Percentiles rank a stretch among this genome's conserved stretches.
Conservation (phyloP, 2,888 invertebrate species). For the Sisyra nigra region DNA sequence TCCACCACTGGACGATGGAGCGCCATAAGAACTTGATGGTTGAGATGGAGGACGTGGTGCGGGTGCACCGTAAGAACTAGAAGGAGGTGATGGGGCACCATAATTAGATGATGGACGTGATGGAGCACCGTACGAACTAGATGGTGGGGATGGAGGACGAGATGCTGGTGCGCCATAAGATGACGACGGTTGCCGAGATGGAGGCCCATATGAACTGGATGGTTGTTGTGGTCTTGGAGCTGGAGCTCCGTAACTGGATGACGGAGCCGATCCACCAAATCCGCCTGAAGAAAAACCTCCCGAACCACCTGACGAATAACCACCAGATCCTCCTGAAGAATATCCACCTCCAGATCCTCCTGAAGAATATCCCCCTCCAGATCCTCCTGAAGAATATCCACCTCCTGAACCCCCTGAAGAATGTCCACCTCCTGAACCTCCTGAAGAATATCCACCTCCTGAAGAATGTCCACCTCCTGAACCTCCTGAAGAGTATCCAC, state of each 20-base stretch:
- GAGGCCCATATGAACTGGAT: constrained; percentile 23
- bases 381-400: constrained; percentile 19
- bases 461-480: neutral
- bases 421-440: constrained; percentile 11
- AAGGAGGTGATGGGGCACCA: constrained; percentile 26
- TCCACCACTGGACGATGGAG: constrained; percentile 23
- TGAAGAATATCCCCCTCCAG: constrained; percentile 21
- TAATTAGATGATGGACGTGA: constrained; percentile 19
- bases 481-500: neutral
- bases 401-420: constrained; percentile 17
- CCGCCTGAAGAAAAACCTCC: constrained; percentile 18
- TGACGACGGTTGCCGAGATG: constrained; percentile 30
- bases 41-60: constrained; percentile 25
- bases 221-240: constrained; percentile 24
- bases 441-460: constrained; percentile 4
- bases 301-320: constrained; percentile 18
- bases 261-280: constrained; percentile 17
- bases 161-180: constrained; percentile 34
- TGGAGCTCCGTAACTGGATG: constrained; percentile 24
- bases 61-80: constrained; percentile 37
- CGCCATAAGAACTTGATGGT: constrained; percentile 36
- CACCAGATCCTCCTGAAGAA: constrained; percentile 20
- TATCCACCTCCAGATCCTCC: constrained; percentile 16
- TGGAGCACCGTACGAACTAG: constrained; percentile 24
- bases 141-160: constrained; percentile 14